Evolutionary conservation across 2,888 invertebrate species (phyloP), one percentile per base, ranked within the genome.

Genomic region (Catocala fraxini): DNA sequence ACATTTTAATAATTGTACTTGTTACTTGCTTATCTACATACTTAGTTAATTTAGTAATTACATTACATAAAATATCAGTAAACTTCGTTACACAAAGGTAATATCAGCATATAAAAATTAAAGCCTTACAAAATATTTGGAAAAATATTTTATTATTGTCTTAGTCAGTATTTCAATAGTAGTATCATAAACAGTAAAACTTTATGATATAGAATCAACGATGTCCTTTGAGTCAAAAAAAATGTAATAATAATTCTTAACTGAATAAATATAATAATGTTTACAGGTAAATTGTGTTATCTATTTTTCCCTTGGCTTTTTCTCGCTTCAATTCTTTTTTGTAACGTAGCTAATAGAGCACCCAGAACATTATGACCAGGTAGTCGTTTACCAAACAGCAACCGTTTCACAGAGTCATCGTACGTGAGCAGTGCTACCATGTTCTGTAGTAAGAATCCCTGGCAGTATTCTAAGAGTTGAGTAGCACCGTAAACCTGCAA

Each of bases 371-470:
- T 98, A 84, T 98, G 98, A 78, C 98, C 98, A 55, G 98, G 98
- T 68, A 98, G 93, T 82, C 98, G 97, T 88, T 98, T 98, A 46
- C 98, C 98, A 81, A 98, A 98, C 43, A 98, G 95, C 59, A 98
- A 92, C 67, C 98, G 95, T 84, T 98, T 97, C 0, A 98, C 98
- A 0, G 98, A 98, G 85, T 98, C 98, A 81, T 98, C 98, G 82
- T 98, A 98, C 0, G 98, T 98, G 52, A 98, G 94, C 34, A 98
- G 93, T n/a, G 98, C 97, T n/a, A 98, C 98, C 98, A 98, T 97
- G 84, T 98, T 98, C 91, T 98, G 98, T 51, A 98, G 95, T 34
- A 98, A 93, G 87, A 98, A 98, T 56, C 98, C 98, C 92, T 98
- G 98, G 84, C 98, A 98, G 88, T 97, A 98, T 89, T 98, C 98